Evolutionary conservation across 2,797 vertebrate genomes (phyloP).

Genomic region (Paedocypris micromegethes): DNA sequence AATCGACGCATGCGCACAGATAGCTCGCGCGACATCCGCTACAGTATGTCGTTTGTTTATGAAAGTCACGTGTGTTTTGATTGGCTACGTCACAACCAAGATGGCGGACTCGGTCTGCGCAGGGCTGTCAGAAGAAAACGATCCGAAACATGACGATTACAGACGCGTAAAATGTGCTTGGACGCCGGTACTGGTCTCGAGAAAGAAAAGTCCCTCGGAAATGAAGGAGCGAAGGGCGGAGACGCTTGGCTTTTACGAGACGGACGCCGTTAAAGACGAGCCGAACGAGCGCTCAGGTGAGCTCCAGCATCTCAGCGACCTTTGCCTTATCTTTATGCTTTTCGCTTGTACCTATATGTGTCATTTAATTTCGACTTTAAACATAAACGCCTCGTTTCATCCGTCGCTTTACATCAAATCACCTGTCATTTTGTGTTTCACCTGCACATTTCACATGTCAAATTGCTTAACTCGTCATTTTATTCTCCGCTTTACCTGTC

Average conservation of each 20-base stretch:
- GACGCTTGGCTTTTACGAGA: conserved; percentile 86
- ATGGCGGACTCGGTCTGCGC: conserved; percentile 64
- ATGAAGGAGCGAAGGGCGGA: conserved; percentile 66
- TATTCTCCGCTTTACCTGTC: too few species aligned
- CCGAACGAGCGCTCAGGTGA: conserved; percentile 76
- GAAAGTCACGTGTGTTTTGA: conserved; percentile 10
- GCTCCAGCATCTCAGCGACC: conserved; percentile 39
- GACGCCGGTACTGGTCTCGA: conserved; percentile 45
- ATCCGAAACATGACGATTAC: conserved; percentile 53
- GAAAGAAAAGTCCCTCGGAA: conserved; percentile 34
- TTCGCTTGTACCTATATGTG: too few species aligned
- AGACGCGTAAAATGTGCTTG: conserved; percentile 54
- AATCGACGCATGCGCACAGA: too few species aligned
- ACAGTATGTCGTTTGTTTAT: conserved; percentile 14
- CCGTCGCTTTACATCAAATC: too few species aligned
- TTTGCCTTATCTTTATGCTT: not conserved
- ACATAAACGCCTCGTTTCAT: too few species aligned
- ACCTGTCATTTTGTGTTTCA: too few species aligned
- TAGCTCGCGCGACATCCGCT: too few species aligned
- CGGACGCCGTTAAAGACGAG: conserved; percentile 66
- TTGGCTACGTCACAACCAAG: conserved; percentile 65
- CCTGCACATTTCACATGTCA: too few species aligned
- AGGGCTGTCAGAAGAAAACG: conserved; percentile 63
- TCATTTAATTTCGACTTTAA: too few species aligned
- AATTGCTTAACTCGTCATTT: too few species aligned